Evolutionary conservation across 1,140 invertebrate genomes (phyloP).

Genomic region (Sarcophaga peregrina): DNA sequence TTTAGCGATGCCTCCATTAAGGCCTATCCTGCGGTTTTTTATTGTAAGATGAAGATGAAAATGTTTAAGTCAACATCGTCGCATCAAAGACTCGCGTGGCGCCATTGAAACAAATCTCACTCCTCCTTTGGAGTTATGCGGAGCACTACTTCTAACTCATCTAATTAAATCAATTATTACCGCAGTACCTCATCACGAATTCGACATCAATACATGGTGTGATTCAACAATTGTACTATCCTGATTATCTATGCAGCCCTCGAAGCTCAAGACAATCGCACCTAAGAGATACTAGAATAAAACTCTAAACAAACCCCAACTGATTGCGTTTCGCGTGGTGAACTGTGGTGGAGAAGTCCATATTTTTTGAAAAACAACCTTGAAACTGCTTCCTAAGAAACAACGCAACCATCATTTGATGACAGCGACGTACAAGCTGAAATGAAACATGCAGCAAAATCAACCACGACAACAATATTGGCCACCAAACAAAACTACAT

Average conservation of each 20-base stretch:
- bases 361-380: background rate
- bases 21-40: background rate
- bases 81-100: background rate
- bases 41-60: background rate
- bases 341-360: constrained; percentile 35
- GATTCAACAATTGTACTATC: too few relatives aligned
- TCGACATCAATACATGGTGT: too few relatives aligned
- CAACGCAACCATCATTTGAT: background rate
- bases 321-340: too few relatives aligned
- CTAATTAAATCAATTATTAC: too few relatives aligned
- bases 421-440: background rate
- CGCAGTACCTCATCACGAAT: too few relatives aligned
- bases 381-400: background rate
- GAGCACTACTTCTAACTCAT: too few relatives aligned
- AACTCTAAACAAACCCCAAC: too few relatives aligned
- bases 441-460: background rate
- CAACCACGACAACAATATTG: background rate
- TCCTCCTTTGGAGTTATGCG: background rate
- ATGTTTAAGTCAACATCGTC: background rate
- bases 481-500: background rate
- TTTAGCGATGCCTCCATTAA: background rate
- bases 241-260: too few relatives aligned
- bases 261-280: too few relatives aligned
- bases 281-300: too few relatives aligned
- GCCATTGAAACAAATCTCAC: background rate